Percentiles rank a stretch among this genome's conserved stretches.
Evolutionary conservation across 2,797 vertebrate genomes (phyloP).

Genomic region (Pipistrellus pipistrellus): DNA sequence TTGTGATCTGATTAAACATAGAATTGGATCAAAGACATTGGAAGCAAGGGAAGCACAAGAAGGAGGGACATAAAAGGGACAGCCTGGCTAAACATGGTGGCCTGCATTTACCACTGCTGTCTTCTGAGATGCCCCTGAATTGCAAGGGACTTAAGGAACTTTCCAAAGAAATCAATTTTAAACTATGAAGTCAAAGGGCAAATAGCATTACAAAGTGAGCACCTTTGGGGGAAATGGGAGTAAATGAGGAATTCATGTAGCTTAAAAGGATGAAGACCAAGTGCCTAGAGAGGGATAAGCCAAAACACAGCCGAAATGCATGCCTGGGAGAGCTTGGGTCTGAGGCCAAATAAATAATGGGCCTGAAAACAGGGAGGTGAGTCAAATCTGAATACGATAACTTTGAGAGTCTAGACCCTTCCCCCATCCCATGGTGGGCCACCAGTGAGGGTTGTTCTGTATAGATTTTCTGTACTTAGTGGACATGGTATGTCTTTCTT

Average conservation of each 20-base stretch:
- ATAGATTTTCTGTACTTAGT: not conserved
- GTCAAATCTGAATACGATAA: not conserved
- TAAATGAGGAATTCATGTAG: not conserved
- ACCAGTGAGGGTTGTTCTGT: not conserved
- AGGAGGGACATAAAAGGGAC: not conserved
- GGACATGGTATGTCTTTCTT: not conserved
- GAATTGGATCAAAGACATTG: not conserved
- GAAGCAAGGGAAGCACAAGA: not conserved
- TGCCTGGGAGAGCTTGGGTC: not conserved
- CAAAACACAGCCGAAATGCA: not conserved
- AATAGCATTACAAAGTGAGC: not conserved
- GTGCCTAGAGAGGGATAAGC: not conserved
- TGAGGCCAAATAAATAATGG: not conserved
- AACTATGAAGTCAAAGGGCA: not conserved
- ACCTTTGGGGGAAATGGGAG: not conserved
- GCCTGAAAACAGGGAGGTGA: not conserved
- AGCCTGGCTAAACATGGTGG: not conserved
- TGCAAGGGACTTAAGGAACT: not conserved
- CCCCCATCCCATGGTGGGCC: not conserved
- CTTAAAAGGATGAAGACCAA: not conserved
- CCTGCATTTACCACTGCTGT: not conserved
- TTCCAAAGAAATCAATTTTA: not conserved
- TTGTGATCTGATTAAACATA: not conserved
- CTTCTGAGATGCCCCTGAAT: slow-evolving; percentile 18
- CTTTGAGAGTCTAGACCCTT: not conserved